Evolutionary conservation across 2,888 invertebrate genomes (phyloP), one percentile per base, ranked within the genome.

Genomic region (Conchocele bisecta): DNA sequence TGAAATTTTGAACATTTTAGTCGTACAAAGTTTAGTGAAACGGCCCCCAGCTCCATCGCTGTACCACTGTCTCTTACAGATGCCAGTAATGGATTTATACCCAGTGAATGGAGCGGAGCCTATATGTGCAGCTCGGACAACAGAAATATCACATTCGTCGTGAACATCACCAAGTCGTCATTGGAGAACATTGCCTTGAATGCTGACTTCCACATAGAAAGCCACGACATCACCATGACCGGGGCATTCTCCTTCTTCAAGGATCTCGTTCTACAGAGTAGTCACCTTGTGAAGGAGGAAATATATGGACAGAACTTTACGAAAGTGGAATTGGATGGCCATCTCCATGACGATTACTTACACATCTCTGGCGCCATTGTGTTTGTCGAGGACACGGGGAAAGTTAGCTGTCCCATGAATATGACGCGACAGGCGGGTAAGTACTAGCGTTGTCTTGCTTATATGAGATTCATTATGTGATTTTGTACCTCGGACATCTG

Each of bases 61-160:
- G n/a, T n/a, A n/a, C 26, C 24, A 20, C 26, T 20, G 7, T 24
- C 4, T 51, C 26, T 58, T 69, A 22, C 53, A 75, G 75, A 46
- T 20, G 54, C 15, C 1, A 20, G 33, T n/a, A n/a, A 67, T 37
- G 67, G 46, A 4, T 71, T 75, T 31, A 60, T 75, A 24, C 71
- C 75, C 0, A 71, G 71, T 58, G 64, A 64, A 31, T 75, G 75
- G 75, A 64, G 35, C 20, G 75, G 75, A 3, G 61, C 70, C 35
- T 75, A 68, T 53, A 68, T 70, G 1, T 75, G 75, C 20, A 22
- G 17, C 4, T 57, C 59, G 46, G 75, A 71, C 42, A 50, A 41
- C 24, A 54, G 37, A 9, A 44, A 64, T n/a, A 28, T 66, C 2
- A 35, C 15, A 11, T 75, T 71, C 44, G 17, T 57, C 5, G 56